Base-by-base conservation (phyloP, 1,140 invertebrate species). In the Dysdera silvatica region DNA sequence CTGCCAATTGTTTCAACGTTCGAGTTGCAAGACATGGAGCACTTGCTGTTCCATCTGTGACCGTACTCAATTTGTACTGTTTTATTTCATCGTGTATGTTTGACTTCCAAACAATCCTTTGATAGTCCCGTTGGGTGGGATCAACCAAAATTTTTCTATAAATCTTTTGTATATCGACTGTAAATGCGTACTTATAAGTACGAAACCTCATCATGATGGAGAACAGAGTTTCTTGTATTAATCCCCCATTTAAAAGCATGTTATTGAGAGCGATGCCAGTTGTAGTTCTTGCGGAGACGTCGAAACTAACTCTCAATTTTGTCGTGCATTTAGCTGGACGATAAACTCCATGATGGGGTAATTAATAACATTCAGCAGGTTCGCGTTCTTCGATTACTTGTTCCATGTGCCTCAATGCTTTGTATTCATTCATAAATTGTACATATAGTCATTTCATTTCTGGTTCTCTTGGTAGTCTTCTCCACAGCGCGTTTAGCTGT, bases 21-120 rank as follows among this genome's bases (percentile, higher is more conserved):
- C 73, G 56, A 2, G 71, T 63, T 0, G 75, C 72, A 7, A 73
- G 49, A 60, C 65, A 77, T n/a, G 74, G 68, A 10, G 73, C 72
- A 40, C 67, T 67, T 4, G 70, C 41, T 14, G 67, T 69, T 0
- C 76, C 76, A 54, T 74, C 73, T 2, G 73, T 74, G 4, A 74
- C 73, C 0, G 72, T 71, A 4, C 52, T 66, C 16, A 76, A 61
- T 41, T 62, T 20, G 69, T 69, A 75, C 31, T 62, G 58, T 53
- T 70, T 59, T 26, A 78, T 67, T 12, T 66, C 62, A 14, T 72
- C 35, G 7, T 58, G 37, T 24, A 58, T 51, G 54, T 65, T 60
- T 3, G 69, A 67, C 18, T 74, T 54, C 75, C 77, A 79, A 1
- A 78, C 52, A 32, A 80, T 74, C 61, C 73, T 58, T 56, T 79